These are phyloP conservation scores for Tachina fera DNA, from an alignment of 2,888 invertebrate genomes.

Conservation along the genomic window DNA sequence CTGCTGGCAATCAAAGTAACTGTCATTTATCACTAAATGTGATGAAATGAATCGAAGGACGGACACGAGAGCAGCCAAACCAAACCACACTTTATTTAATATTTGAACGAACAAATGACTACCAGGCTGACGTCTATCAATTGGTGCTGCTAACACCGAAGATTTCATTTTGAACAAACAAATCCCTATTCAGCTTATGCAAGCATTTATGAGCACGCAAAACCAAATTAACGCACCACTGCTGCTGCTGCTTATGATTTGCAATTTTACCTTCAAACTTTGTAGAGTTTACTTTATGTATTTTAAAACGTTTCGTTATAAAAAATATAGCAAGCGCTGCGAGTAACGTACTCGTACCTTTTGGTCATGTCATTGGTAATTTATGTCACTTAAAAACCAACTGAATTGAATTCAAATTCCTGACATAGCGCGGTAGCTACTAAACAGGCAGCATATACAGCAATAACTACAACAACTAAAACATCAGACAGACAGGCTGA, in stretches of 20 bases:
- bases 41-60: constrained; percentile 46
- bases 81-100: constrained; percentile 33
- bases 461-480: constrained; percentile 25
- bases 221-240: constrained; percentile 69
- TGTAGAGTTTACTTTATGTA: constrained; percentile 33
- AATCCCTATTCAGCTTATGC: constrained; percentile 60
- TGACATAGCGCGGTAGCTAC: constrained; percentile 76
- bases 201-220: constrained; percentile 64
- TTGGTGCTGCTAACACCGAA: constrained; percentile 62
- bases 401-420: constrained; percentile 81
- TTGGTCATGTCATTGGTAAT: constrained; percentile 80
- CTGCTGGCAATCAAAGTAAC: constrained; percentile 67
- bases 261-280: constrained; percentile 50
- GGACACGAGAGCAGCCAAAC: background rate
- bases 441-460: constrained; percentile 38
- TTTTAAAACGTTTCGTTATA: constrained; percentile 37
- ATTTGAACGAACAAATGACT: constrained; percentile 57
- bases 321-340: constrained; percentile 27
- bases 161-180: constrained; percentile 51
- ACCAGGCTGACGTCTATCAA: constrained; percentile 60
- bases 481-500: constrained; percentile 7
- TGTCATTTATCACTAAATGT: constrained; percentile 67
- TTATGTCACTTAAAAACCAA: constrained; percentile 79
- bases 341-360: constrained; percentile 53
- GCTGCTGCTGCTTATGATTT: constrained; percentile 61